These are phyloP conservation scores for Brachionichthys hirsutus DNA, from an alignment of 2,113 vertebrate genomes.

Conservation along the genomic window DNA sequence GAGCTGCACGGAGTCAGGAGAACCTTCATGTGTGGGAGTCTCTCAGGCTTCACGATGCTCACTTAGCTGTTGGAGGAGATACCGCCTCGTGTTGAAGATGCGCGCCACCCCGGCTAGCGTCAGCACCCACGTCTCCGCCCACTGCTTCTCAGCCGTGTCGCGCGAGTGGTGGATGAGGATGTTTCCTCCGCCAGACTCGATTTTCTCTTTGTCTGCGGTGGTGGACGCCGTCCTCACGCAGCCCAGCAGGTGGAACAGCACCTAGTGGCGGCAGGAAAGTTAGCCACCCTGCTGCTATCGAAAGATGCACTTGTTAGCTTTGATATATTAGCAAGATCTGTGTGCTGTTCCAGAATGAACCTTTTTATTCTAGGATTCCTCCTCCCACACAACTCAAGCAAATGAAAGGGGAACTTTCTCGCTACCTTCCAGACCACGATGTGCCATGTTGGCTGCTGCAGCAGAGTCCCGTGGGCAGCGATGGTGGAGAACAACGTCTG, in stretches of 20 bases:
- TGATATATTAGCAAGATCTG: too few relatives aligned
- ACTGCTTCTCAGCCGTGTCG: constrained; percentile 98
- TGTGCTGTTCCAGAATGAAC: too few relatives aligned
- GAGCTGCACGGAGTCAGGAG: too few relatives aligned
- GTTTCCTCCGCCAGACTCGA: constrained; percentile 97
- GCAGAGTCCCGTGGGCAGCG: constrained; percentile 92
- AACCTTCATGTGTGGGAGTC: too few relatives aligned
- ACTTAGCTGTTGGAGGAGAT: constrained; percentile 94
- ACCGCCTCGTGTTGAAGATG: constrained; percentile 97
- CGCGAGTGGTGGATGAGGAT: constrained; percentile 99
- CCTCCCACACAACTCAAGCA: too few relatives aligned
- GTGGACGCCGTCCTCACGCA: constrained; percentile 94
- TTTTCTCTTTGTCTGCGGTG: constrained; percentile 98
- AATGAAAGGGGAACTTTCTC: too few relatives aligned
- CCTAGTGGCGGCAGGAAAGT: constrained; percentile 72
- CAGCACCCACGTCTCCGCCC: constrained; percentile 99
- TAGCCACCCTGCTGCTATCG: too few relatives aligned
- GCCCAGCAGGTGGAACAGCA: constrained; percentile 92
- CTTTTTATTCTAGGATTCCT: too few relatives aligned
- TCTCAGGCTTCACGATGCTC: constrained; percentile 13
- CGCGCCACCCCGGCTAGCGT: constrained; percentile 94
- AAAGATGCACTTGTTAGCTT: too few relatives aligned
- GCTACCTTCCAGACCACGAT: constrained; percentile 94
- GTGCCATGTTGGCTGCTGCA: constrained; percentile 95
- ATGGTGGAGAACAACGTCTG: constrained; percentile 97